Evolutionary conservation across 2,113 vertebrate species (phyloP), one percentile per base, ranked within the genome.

Genomic region (Cryptotis parvus): DNA sequence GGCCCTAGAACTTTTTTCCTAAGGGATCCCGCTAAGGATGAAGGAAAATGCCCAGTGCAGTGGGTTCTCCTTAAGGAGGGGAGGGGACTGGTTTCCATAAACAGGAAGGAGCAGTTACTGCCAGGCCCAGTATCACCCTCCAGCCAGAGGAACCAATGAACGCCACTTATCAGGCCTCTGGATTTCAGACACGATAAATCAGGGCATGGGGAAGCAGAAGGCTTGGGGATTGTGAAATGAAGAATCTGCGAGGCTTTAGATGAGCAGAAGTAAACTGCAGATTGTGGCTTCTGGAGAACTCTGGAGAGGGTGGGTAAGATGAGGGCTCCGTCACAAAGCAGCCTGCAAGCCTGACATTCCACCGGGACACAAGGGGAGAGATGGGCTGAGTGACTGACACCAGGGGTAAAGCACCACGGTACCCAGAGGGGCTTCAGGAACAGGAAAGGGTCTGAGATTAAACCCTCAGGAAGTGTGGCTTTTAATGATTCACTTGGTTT

Each of bases 181-280:
- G 49, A 31, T 16, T 35, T 84, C 3, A 37, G 84, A 49, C 27
- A 31, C 3, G 26, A n/a, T 69, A 70, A 80, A 77, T 76, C 68
- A 14, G 73, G 35, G 41, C 29, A 78, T 86, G 75, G 85, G 86
- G 81, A 72, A 65, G 73, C 37, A 1, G 78, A 79, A 41, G 20
- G 35, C 37, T 39, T 80, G 1, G 7, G 41, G 58, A 74, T n/a
- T 89, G 84, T 73, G 35, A 75, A 31, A 87, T 31, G 55, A 74
- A 82, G 92, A 29, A 66, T 75, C 49, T 55, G n/a, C 3, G 4
- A 84, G 49, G 35, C 31, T 27, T 72, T 85, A 85, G 78, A 82
- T 61, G 74, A 93, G 43, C 35, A 68, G n/a, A 79, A 92, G 74
- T 87, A 90, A 92, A 77, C 31, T 65, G 92, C 87, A 91, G 93